phyloP scores from a whole-genome alignment of 2,888 invertebrate species.

The Ophioninae sp. region DNA sequence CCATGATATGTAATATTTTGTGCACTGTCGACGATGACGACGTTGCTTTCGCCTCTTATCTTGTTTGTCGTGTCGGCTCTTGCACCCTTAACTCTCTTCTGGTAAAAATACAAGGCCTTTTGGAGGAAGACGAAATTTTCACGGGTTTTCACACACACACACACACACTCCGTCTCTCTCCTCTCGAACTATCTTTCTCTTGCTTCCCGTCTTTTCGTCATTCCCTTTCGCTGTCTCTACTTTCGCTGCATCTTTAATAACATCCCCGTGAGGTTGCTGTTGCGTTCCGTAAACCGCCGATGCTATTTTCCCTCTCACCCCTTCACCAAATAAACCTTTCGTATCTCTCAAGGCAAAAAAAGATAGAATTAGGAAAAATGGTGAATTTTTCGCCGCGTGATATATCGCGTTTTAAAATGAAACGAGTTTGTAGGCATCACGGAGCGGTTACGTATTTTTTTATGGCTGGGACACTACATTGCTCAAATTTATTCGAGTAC shows the following conservation, averaged over 20 bases:
- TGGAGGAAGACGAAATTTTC: slow-evolving; percentile 52
- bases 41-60: background rate
- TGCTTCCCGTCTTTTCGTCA: background rate
- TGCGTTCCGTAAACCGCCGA: slow-evolving; percentile 51
- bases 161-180: background rate
- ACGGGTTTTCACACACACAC: slow-evolving; percentile 43
- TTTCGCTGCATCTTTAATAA: slow-evolving; percentile 61
- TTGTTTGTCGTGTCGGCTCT: slow-evolving; percentile 19
- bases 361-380: slow-evolving; percentile 21
- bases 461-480: background rate
- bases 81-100: slow-evolving; percentile 14
- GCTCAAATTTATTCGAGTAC: slow-evolving; percentile 3
- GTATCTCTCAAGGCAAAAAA: background rate
- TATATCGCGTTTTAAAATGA: slow-evolving; percentile 55
- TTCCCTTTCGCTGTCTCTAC: background rate
- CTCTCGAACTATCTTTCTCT: background rate
- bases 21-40: slow-evolving; percentile 35
- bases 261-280: slow-evolving; percentile 51
- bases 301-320: slow-evolving; percentile 42
- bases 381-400: slow-evolving; percentile 27
- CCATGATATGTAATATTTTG: slow-evolving; percentile 53
- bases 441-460: background rate
- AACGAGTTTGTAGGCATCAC: slow-evolving; percentile 32
- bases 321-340: slow-evolving; percentile 46
- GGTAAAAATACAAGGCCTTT: slow-evolving; percentile 47